Percentiles rank a stretch among this genome's conserved stretches.
Conservation (phyloP, 2,888 invertebrate species). For the Tenthredo notha region DNA sequence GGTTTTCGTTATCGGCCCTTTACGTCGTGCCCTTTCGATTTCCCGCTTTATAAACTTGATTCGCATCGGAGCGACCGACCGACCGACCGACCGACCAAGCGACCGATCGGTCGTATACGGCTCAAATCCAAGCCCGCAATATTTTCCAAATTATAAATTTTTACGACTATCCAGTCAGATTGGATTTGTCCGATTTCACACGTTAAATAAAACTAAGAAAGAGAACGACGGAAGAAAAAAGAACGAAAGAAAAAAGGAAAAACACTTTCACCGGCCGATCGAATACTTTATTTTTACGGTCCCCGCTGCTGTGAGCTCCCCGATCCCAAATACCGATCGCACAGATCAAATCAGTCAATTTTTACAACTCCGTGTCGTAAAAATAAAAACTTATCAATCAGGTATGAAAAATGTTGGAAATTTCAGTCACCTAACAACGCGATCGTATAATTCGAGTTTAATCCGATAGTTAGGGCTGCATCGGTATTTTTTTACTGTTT, state of each 20-base stretch:
- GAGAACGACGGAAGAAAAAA: not conserved
- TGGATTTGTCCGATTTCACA: slow-evolving; percentile 53
- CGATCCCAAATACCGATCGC: not conserved
- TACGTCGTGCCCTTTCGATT: slow-evolving; percentile 73
- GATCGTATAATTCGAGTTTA: not conserved
- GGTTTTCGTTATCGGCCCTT: slow-evolving; percentile 71
- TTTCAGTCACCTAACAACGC: not conserved
- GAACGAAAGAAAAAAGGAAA: not conserved
- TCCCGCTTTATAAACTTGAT: slow-evolving; percentile 78
- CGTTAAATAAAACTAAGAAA: slow-evolving; percentile 51
- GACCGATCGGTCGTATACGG: not conserved
- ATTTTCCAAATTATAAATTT: slow-evolving; percentile 79
- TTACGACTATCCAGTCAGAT: slow-evolving; percentile 70
- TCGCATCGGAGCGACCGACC: slow-evolving; percentile 61
- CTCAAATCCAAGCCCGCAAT: slow-evolving; percentile 62
- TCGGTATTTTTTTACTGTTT: not conserved
- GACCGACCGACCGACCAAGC: slow-evolving; percentile 42
- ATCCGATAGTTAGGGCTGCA: not conserved
- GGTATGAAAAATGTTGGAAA: not conserved
- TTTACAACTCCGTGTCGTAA: slow-evolving; percentile 12
- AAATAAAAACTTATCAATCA: not conserved
- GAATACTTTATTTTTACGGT: slow-evolving; percentile 30
- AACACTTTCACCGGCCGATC: not conserved
- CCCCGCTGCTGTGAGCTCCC: not conserved
- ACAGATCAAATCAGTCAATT: slow-evolving; percentile 3